A percentile compares a stretch with the other conserved stretches of the same genome.
These are phyloP conservation scores for Numenius arquata DNA, from an alignment of 2,113 vertebrate genomes.

Conservation along the genomic window DNA sequence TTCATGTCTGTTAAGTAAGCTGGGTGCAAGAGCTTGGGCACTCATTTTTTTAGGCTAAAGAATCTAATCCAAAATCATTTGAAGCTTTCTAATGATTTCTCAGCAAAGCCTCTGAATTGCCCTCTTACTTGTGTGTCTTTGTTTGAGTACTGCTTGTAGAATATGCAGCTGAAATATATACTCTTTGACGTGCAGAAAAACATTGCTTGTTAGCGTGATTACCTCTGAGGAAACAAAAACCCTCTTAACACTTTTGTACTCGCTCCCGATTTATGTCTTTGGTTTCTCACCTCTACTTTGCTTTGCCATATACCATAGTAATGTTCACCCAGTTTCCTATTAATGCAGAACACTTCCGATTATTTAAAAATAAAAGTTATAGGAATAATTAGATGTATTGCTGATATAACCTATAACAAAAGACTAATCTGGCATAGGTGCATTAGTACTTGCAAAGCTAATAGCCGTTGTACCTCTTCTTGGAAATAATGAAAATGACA, in stretches of 20 bases:
- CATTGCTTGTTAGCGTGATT: not conserved
- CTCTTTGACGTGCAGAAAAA: not conserved
- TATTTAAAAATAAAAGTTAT: not conserved
- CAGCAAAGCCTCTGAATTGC: not conserved
- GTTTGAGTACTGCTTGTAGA: not conserved
- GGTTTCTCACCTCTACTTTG: not conserved
- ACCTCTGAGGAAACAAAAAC: not conserved
- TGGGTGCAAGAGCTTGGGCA: not conserved
- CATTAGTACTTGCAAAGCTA: not conserved
- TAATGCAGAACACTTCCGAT: not conserved
- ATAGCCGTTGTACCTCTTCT: not conserved
- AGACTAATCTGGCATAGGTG: not conserved
- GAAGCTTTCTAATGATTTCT: not conserved
- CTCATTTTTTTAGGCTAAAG: not conserved
- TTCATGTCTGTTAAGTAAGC: not conserved
- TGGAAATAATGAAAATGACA: not conserved
- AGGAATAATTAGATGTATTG: not conserved
- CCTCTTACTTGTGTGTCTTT: not conserved
- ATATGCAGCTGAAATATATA: not conserved
- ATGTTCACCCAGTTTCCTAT: not conserved
- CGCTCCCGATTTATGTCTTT: not conserved
- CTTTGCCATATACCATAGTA: not conserved
- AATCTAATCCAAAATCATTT: not conserved
- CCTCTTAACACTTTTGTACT: not conserved
- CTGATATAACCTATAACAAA: not conserved